Evolutionary conservation across 2,888 invertebrate species (phyloP).

Genomic region (Tetanocera ferruginea): DNA sequence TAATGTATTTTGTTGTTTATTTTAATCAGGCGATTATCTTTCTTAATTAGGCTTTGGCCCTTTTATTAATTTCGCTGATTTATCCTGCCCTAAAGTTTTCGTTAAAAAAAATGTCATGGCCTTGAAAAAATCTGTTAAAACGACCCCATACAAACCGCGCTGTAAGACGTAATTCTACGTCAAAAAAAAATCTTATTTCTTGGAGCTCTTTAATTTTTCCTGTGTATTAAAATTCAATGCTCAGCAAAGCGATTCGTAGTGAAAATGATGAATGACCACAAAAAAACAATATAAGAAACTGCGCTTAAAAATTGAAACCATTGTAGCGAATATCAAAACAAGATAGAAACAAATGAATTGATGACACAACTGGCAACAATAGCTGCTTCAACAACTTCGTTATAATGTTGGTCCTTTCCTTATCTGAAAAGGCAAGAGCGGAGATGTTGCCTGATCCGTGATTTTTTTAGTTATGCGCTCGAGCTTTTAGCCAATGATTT

Average conservation of each 20-base stretch:
- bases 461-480: not conserved
- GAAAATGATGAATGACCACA: not conserved
- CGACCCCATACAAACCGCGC: too few relatives aligned
- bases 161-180: too few relatives aligned
- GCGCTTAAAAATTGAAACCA: not conserved
- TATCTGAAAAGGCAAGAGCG: not conserved
- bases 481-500: constrained; percentile 1
- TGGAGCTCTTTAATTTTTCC: too few relatives aligned
- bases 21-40: too few relatives aligned
- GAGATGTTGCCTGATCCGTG: not conserved
- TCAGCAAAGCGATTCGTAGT: not conserved
- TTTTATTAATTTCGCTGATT: too few relatives aligned
- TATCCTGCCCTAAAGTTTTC: too few relatives aligned
- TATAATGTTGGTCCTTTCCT: not conserved
- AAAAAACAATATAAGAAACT: not conserved
- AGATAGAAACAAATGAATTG: constrained; percentile 42
- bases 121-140: too few relatives aligned
- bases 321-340: not conserved
- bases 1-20: too few relatives aligned
- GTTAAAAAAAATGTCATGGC: too few relatives aligned
- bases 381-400: not conserved
- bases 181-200: too few relatives aligned
- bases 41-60: too few relatives aligned
- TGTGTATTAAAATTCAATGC: too few relatives aligned
- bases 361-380: constrained; percentile 42